Base-by-base conservation (phyloP, 2,888 invertebrate species). In the Panzeria rudis region DNA sequence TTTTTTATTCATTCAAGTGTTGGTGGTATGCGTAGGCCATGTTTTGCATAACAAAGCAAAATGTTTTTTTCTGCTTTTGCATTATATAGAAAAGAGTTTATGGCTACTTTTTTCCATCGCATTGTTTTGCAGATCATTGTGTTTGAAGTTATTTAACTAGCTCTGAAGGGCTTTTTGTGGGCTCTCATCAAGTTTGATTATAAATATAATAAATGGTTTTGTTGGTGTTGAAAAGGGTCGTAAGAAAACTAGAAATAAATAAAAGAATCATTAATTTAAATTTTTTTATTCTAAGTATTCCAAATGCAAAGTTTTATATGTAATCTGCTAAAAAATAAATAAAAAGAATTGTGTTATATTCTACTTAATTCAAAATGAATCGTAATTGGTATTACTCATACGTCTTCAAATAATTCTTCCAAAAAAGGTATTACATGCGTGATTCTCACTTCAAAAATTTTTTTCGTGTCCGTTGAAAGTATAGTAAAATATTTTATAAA, bases 41-140 rank as follows among this genome's bases (percentile, higher is more conserved):
- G 85, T 82, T 85, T 85, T 82, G 85, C 85, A 85, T 85, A 85
- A 85, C 85, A 85, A 85, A 82, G 73, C 44, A 25, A 29, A 8
- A 1, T 20, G 35, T 35, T 59, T 35, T 52, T 32, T 73, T 69
- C 29, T 8, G 2, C 8, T 50, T 17, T 50, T 52, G 17, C n/a
- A 38, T 20, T 20, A 29, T 29, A 23, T 23, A 72, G 35, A 69
- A 72, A 44, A 56, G 56, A 64, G 47, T 64, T 72, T 79, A 41
- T 56, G 47, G 41, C 32, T 61, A 35, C 38, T 66, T 62, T 29
- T 47, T 32, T 1, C 8, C 29, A 54, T 56, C 1, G 41, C 41
- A 81, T 68, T 75, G 80, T 80, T 47, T 73, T 50, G 59, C 35
- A 20, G 66, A 59, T 80, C 59, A 80, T 72, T 72, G 72, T 80